Conservation (phyloP, 23 tunicate genomes). For the Phallusia fumigata region DNA sequence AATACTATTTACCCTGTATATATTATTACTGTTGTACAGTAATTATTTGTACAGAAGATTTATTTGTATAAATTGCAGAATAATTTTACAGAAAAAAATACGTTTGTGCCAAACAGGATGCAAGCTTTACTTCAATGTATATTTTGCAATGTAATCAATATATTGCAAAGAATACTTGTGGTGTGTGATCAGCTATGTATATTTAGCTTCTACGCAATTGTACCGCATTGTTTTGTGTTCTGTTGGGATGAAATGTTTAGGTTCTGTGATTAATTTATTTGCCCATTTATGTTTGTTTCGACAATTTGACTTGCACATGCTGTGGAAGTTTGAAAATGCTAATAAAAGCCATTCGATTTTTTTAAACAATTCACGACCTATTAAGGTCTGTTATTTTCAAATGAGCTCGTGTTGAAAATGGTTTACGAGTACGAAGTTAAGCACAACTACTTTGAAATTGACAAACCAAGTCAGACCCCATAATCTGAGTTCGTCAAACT, state of each 20-base stretch:
- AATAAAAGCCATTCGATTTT: conserved; percentile 8
- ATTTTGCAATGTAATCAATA: not conserved
- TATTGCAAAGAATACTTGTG: not conserved
- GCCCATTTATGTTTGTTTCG: not conserved
- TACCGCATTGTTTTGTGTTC: conserved; percentile 1
- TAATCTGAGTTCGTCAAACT: too few relatives aligned
- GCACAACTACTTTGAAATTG: too few relatives aligned
- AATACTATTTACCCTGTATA: not conserved
- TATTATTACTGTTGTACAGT: not conserved
- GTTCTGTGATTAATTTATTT: conserved; percentile 5
- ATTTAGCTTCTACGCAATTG: not conserved
- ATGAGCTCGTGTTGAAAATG: too few relatives aligned
- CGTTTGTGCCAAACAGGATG: not conserved
- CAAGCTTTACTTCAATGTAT: not conserved
- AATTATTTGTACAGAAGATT: not conserved
- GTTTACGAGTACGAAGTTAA: too few relatives aligned
- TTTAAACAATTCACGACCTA: too few relatives aligned
- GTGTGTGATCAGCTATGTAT: conserved; percentile 1
- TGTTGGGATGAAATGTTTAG: conserved; percentile 4
- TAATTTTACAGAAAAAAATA: not conserved
- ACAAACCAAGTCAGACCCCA: too few relatives aligned
- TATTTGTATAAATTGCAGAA: not conserved
- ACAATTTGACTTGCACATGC: not conserved
- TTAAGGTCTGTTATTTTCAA: too few relatives aligned
- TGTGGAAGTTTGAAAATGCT: not conserved